phyloP scores from a whole-genome alignment of 2,113 vertebrate genomes.

The Hydrochoerus hydrochaeris region DNA sequence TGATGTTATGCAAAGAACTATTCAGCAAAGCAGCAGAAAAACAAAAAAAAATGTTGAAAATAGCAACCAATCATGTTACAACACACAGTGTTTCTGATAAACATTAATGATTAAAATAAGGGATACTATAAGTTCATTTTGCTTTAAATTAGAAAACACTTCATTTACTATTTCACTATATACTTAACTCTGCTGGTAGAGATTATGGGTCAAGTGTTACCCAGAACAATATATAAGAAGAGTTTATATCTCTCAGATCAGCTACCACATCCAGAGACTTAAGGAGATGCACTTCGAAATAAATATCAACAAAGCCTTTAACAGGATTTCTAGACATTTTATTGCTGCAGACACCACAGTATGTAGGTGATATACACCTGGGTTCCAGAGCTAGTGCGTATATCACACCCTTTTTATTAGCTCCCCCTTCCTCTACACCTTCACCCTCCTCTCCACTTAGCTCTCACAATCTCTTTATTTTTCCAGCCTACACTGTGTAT shows the following conservation, averaged over 20 bases:
- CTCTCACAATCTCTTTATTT: slow-evolving; percentile 72
- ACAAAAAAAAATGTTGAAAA: slow-evolving; percentile 33
- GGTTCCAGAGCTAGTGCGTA: background rate
- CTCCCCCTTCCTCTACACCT: background rate
- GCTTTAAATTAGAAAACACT: background rate
- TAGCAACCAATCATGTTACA: background rate
- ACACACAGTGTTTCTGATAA: slow-evolving; percentile 2
- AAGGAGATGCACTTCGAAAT: background rate
- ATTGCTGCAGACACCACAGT: background rate
- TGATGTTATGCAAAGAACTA: background rate
- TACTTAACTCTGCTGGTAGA: background rate
- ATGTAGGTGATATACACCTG: background rate
- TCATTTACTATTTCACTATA: background rate
- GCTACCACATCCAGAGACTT: background rate
- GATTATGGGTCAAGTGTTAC: background rate
- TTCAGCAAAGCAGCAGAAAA: background rate
- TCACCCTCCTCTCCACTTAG: background rate
- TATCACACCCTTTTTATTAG: background rate
- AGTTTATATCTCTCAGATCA: background rate
- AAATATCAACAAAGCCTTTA: background rate
- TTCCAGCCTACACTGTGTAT: slow-evolving; percentile 77
- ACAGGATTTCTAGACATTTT: slow-evolving; percentile 11
- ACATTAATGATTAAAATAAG: background rate
- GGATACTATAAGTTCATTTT: background rate
- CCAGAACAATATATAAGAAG: background rate